These are phyloP conservation scores for Phyllotis vaccarum DNA, from an alignment of 2,797 vertebrate genomes.

Conservation along the genomic window DNA sequence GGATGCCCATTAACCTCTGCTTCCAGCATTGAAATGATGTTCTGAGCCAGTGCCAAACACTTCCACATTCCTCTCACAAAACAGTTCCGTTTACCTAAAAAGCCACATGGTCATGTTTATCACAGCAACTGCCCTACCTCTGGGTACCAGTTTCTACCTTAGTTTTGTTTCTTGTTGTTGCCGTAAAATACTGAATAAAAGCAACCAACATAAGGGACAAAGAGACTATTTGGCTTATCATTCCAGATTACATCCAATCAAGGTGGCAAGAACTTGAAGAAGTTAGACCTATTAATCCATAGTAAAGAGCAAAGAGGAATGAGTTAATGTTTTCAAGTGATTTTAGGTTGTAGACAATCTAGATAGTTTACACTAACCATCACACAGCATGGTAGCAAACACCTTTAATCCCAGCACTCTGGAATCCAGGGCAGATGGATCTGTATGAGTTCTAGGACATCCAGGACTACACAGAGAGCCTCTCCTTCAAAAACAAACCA, in stretches of 20 bases:
- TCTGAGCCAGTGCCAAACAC: neutral
- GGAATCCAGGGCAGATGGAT: neutral
- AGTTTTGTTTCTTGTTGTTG: neutral
- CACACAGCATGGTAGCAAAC: neutral
- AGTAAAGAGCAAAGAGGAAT: neutral
- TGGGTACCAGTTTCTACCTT: neutral
- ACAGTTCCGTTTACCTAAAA: neutral
- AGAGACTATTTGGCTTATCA: neutral
- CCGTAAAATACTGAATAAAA: neutral
- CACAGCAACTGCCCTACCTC: neutral
- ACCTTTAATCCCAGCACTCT: neutral
- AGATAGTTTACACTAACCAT: neutral
- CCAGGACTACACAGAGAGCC: no score
- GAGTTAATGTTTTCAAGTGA: neutral
- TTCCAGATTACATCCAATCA: neutral
- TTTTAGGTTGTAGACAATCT: neutral
- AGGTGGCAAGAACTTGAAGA: neutral
- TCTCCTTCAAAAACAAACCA: neutral
- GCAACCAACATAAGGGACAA: neutral
- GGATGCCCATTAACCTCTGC: neutral
- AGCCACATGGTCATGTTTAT: neutral
- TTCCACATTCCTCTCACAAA: neutral
- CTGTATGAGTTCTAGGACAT: neutral
- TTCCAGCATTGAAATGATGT: neutral
- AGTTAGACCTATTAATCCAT: neutral